Percentiles rank a stretch among this genome's conserved stretches.
These are phyloP conservation scores for Orthosia incerta DNA, from an alignment of 2,888 invertebrate genomes.

Conservation along the genomic window DNA sequence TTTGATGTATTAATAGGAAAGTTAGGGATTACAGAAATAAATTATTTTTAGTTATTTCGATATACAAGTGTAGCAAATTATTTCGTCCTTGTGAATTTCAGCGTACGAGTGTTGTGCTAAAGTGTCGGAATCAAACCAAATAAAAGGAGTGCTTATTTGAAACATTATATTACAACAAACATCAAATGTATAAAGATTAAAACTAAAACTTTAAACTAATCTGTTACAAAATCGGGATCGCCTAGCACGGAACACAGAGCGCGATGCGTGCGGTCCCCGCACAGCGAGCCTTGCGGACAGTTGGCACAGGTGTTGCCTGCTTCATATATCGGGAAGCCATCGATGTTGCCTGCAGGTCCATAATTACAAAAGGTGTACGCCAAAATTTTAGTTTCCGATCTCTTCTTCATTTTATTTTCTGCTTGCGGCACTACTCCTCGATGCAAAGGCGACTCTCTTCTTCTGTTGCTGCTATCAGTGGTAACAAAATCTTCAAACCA, in stretches of 20 bases:
- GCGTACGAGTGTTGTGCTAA: neutral
- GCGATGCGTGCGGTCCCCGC: constrained; percentile 83
- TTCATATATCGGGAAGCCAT: constrained; percentile 87
- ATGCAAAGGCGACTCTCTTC: constrained; percentile 79
- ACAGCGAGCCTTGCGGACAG: constrained; percentile 84
- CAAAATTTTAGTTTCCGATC: constrained; percentile 79
- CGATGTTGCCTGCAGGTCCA: constrained; percentile 87
- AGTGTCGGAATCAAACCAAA: neutral
- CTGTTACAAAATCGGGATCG: constrained; percentile 77
- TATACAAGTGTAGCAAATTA: neutral
- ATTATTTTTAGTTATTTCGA: no score
- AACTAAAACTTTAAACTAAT: neutral
- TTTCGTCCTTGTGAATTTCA: neutral
- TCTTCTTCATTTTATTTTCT: constrained; percentile 62
- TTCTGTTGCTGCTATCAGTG: constrained; percentile 54
- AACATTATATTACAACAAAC: constrained; percentile 1
- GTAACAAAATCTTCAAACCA: constrained; percentile 77
- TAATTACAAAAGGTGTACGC: constrained; percentile 88
- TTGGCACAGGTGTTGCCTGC: constrained; percentile 82
- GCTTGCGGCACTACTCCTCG: constrained; percentile 73
- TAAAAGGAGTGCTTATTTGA: neutral
- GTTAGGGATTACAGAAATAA: no score
- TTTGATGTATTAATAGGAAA: no score
- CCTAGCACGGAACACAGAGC: constrained; percentile 81
- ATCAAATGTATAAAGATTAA: neutral